These are phyloP conservation scores for Archilochus colubris DNA, from an alignment of 2,113 vertebrate genomes.

Conservation along the genomic window DNA sequence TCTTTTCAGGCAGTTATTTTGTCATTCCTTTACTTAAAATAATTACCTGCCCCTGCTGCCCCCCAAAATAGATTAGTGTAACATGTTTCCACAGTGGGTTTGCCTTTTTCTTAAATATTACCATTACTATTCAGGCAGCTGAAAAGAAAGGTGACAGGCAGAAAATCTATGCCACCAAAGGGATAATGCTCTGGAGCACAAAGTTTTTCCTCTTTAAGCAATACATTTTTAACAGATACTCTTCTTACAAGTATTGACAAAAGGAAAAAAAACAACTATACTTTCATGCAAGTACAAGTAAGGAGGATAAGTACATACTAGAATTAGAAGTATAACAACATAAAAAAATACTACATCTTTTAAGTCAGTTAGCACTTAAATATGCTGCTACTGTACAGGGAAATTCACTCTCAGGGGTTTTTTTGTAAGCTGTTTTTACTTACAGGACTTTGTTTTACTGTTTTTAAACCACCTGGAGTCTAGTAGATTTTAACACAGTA, in stretches of 20 bases:
- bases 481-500: neutral
- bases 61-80: neutral
- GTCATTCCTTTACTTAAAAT: slow-evolving; percentile 71
- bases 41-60: neutral
- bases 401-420: neutral
- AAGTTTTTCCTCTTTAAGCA: neutral
- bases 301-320: neutral
- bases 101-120: neutral
- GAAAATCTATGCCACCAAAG: neutral
- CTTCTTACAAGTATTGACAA: neutral
- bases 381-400: neutral
- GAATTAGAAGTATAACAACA: neutral
- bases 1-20: slow-evolving; percentile 41
- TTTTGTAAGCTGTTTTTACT: neutral
- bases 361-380: neutral
- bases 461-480: neutral
- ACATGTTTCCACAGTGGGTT: neutral
- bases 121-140: neutral
- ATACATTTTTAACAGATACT: neutral
- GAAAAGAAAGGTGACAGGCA: neutral
- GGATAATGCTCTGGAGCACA: neutral
- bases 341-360: neutral
- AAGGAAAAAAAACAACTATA: neutral
- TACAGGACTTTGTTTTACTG: neutral
- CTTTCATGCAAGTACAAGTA: neutral